phyloP scores from a whole-genome alignment of 2,113 vertebrate genomes.

The Rhinolophus sinicus region DNA sequence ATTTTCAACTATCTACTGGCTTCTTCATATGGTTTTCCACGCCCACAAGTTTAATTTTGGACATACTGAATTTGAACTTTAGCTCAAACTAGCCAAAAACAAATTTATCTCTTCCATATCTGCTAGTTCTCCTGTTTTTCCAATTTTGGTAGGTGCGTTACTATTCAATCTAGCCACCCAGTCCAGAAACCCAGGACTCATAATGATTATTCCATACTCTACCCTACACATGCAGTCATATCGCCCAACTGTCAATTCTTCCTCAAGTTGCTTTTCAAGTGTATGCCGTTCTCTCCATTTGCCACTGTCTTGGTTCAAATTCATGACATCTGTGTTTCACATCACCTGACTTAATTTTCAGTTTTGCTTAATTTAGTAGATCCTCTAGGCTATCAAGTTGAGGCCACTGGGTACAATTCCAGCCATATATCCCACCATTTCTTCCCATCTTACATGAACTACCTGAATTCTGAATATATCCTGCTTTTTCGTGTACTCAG shows the following conservation, averaged over 20 bases:
- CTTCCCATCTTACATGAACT: not conserved
- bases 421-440: not conserved
- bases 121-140: not conserved
- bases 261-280: not conserved
- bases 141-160: not conserved
- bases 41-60: not conserved
- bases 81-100: not conserved
- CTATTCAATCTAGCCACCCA: not conserved
- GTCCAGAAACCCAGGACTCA: not conserved
- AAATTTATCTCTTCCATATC: not conserved
- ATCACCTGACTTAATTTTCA: not conserved
- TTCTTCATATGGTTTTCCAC: not conserved
- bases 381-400: not conserved
- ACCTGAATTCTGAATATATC: not conserved
- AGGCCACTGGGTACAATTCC: not conserved
- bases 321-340: not conserved
- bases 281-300: not conserved
- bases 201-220: not conserved
- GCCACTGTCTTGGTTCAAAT: not conserved
- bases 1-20: not conserved
- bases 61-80: not conserved
- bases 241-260: not conserved
- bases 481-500: not conserved
- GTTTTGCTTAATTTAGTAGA: not conserved
- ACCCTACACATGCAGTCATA: no score